Evolutionary conservation across 2,888 invertebrate species (phyloP).

Genomic region (Platynereis dumerilii): DNA sequence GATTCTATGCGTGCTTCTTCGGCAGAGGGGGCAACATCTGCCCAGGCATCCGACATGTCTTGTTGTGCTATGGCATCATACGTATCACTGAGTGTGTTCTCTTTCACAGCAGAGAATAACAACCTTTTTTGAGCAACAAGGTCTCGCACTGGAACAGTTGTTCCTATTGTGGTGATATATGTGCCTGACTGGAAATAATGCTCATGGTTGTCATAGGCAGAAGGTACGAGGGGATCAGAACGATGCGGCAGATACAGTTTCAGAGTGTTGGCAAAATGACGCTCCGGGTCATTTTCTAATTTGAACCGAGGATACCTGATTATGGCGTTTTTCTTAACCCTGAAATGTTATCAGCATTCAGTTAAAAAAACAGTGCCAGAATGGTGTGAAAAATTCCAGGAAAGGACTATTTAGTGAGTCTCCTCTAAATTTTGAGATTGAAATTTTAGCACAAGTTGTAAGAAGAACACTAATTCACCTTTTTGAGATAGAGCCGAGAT

Average conservation of each 20-base stretch:
- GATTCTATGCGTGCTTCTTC: too few species aligned
- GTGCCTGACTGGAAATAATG: background rate
- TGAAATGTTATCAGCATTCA: too few species aligned
- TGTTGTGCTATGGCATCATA: background rate
- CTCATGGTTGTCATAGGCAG: background rate
- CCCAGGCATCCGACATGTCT: background rate
- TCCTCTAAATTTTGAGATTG: too few species aligned
- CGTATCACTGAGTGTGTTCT: background rate
- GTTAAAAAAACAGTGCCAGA: too few species aligned
- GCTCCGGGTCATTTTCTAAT: background rate
- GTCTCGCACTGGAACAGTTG: background rate
- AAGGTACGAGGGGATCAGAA: background rate
- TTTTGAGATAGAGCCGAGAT: too few species aligned
- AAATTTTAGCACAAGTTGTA: too few species aligned
- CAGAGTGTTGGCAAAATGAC: background rate
- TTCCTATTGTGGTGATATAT: background rate
- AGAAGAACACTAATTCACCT: too few species aligned
- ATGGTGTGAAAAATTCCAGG: too few species aligned
- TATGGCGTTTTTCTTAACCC: background rate
- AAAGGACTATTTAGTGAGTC: too few species aligned
- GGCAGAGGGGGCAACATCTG: background rate
- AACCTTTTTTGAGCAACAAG: background rate
- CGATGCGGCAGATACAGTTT: background rate
- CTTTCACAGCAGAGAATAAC: too few species aligned
- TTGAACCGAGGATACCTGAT: background rate